Percentiles rank a stretch among this genome's conserved stretches.
phyloP scores from a whole-genome alignment of 2,888 invertebrate species.

The Pammene fasciana region DNA sequence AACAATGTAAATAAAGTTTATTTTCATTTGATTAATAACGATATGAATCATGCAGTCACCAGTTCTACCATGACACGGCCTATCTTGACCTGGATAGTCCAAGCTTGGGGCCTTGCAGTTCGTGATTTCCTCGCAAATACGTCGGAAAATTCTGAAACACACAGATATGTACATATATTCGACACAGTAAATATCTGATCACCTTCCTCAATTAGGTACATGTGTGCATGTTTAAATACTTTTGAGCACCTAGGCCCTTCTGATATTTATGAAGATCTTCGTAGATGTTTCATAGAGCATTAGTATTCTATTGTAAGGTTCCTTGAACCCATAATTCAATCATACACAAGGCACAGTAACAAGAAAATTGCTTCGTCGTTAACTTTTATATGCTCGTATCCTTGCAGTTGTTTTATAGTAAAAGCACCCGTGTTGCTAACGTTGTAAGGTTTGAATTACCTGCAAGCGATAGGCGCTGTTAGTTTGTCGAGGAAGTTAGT shows the following conservation, averaged over 20 bases:
- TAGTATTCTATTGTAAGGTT: not conserved
- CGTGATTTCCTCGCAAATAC: no score
- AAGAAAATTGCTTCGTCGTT: conserved; percentile 5
- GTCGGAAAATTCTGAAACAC: no score
- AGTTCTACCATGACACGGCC: no score
- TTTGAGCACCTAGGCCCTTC: no score
- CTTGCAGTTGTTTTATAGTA: not conserved
- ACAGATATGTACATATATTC: no score
- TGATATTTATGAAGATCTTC: no score
- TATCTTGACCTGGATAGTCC: no score
- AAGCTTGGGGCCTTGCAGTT: no score
- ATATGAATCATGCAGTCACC: no score
- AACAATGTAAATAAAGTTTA: conserved; percentile 20
- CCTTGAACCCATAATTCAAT: conserved; percentile 8
- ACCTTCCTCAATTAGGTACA: no score
- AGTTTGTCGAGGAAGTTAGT: not conserved
- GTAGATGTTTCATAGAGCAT: not conserved
- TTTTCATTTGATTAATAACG: not conserved
- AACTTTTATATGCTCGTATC: not conserved
- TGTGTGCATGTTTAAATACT: no score
- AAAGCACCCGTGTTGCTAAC: not conserved
- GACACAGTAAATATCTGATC: no score
- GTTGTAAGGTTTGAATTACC: not conserved
- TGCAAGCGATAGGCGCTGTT: not conserved
- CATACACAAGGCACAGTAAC: not conserved